phyloP scores from a whole-genome alignment of 1,140 invertebrate species.

The Zophobas morio region DNA sequence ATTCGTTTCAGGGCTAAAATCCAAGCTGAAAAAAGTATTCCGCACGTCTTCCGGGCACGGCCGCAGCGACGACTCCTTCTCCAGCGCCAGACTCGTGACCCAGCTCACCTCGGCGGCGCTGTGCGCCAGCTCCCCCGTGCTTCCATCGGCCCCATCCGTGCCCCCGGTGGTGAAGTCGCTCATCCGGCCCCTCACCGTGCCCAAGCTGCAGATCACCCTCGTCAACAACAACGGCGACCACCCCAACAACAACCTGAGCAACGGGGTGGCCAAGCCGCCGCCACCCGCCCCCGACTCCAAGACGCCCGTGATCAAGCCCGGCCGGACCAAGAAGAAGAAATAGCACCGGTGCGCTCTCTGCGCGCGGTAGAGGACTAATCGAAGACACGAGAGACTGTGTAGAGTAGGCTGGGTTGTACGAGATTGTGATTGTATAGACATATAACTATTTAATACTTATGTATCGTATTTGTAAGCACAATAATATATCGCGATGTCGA shows the following conservation, averaged over 20 bases:
- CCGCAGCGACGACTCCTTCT: slow-evolving; percentile 66
- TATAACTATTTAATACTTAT: slow-evolving; percentile 26
- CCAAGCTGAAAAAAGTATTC: slow-evolving; percentile 74
- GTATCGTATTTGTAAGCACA: slow-evolving; percentile 11
- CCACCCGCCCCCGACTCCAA: slow-evolving; percentile 43
- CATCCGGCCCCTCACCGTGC: slow-evolving; percentile 74
- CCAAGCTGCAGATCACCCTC: slow-evolving; percentile 71
- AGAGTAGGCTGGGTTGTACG: slow-evolving; percentile 8
- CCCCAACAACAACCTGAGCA: slow-evolving; percentile 53
- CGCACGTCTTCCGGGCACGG: slow-evolving; percentile 71
- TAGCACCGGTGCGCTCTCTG: slow-evolving; percentile 59
- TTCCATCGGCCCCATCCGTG: slow-evolving; percentile 69
- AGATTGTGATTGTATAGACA: slow-evolving; percentile 35
- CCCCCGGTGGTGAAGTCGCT: slow-evolving; percentile 73
- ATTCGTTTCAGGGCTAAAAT: slow-evolving; percentile 64
- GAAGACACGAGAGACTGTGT: slow-evolving; percentile 38
- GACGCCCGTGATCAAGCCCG: slow-evolving; percentile 66
- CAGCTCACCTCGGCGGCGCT: slow-evolving; percentile 76
- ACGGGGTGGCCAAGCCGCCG: slow-evolving; percentile 47
- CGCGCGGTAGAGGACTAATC: slow-evolving; percentile 50
- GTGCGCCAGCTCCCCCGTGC: slow-evolving; percentile 75
- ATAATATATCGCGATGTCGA: slow-evolving; percentile 17
- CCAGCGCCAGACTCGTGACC: slow-evolving; percentile 70
- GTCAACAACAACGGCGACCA: slow-evolving; percentile 63
- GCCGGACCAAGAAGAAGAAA: slow-evolving; percentile 64